Evolutionary conservation across 2,888 invertebrate species (phyloP), one percentile per base, ranked within the genome.

Genomic region (Agrotis segetum): DNA sequence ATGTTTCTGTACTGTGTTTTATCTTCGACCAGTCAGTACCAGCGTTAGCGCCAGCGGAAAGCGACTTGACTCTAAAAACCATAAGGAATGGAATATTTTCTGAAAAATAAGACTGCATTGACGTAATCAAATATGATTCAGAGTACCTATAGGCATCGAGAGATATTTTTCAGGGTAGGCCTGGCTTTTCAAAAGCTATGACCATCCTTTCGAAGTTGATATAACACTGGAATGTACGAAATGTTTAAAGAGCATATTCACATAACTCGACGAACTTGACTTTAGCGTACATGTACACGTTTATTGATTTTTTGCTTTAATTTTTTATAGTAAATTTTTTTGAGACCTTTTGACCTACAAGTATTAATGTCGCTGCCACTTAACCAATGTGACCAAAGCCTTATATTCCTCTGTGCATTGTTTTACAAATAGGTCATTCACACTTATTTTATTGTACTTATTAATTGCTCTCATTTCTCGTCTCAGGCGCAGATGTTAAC

Each of bases 401-500:
- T 59, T 55, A 67, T 4, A 55, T n/a, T 34, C 34, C 21, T 58
- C 17, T 49, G 52, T 56, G 16, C 44, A 74, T 49, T 53, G 77
- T 78, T 44, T 55, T 44, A 60, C 64, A 77, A 60, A 75, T 64
- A 80, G 79, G 79, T 76, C 79, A 72, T 79, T 76, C 61, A 80
- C 76, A 65, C 71, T 64, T 56, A 59, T 78, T 47, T 64, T 52
- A 24, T 74, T 67, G 71, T 71, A 46, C 47, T 67, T 55, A 74
- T 60, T 70, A 61, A 74, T 65, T 67, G 53, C 47, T 65, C 58
- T 56, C 13, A 46, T 53, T 49, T 44, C 24, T 47, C 13, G 9
- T 17, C 49, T 50, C 21, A 56, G 13, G 21, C 21, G 19, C 24
- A 52, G 58, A 67, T 71, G 65, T 53, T 61, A 71, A 53, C 13